These are phyloP conservation scores for Pocillopora verrucosa DNA, from an alignment of 64 coral and sea anemone species.

Conservation along the genomic window DNA sequence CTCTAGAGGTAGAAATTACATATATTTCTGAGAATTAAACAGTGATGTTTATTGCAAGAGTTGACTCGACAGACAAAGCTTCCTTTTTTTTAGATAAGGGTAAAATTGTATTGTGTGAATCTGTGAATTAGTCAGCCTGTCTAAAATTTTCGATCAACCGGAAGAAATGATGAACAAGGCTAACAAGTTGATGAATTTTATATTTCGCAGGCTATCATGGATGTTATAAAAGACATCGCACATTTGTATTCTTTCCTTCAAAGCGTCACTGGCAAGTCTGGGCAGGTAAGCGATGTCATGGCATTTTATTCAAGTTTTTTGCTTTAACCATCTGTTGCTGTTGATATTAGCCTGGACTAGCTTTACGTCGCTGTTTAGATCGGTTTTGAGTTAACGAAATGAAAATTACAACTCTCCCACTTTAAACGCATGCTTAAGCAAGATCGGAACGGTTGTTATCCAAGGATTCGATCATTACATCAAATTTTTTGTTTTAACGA, in stretches of 20 bases:
- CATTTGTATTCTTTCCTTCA: not conserved
- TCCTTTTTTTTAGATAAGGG: not conserved
- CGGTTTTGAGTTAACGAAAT: too few species aligned
- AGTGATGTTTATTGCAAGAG: not conserved
- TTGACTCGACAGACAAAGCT: not conserved
- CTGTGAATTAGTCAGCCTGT: too few species aligned
- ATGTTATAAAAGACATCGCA: constrained; percentile 10
- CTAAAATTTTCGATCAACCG: not conserved
- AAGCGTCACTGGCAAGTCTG: not conserved
- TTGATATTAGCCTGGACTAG: too few species aligned
- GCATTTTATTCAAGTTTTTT: too few species aligned
- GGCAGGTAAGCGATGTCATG: not conserved
- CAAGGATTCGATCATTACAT: too few species aligned
- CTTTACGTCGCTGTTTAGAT: too few species aligned
- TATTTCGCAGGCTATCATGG: not conserved
- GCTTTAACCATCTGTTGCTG: too few species aligned
- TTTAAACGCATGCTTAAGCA: too few species aligned
- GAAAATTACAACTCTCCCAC: too few species aligned
- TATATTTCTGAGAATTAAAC: not conserved
- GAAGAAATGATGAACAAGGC: not conserved
- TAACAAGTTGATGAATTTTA: not conserved
- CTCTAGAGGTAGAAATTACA: not conserved
- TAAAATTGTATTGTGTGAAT: not conserved
- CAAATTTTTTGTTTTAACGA: too few species aligned
- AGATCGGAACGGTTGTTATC: too few species aligned